Base-by-base conservation (phyloP, 1,140 invertebrate species). In the Adoxophyes honmai region DNA sequence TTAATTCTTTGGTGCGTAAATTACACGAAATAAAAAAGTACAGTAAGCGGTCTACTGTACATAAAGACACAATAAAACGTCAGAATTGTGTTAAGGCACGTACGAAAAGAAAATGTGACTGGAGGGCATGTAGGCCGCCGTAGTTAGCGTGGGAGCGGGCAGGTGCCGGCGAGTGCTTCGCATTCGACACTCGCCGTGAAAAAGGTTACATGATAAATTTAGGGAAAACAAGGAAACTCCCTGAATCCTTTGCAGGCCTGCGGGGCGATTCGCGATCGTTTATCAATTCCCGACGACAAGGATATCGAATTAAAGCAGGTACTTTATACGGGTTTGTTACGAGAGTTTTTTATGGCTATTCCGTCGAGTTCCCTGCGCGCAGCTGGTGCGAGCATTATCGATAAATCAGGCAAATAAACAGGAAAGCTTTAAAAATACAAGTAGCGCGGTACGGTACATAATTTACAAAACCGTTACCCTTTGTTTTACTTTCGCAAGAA, bases 51-150 rank as follows among this genome's bases (percentile, higher is more conserved):
- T 18, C 51, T 60, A 42, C 48, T 59, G 54, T 59, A 56, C 56
- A 65, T 63, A 65, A 65, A 62, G 55, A 59, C 48, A 62, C 60
- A 70, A 61, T 59, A 64, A 62, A 64, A 64, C 57, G 65, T 55
- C 54, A 55, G 21, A 42, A 42, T 16, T 37, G 55, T 57, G 60
- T 65, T 55, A 56, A 55, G 59, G 52, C 38, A 55, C 52, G 59
- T 60, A 48, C 58, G 61, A 69, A 64, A 66, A 62, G 68, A 64
- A 69, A 73, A 64, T 69, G 65, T 70, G 66, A 71, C 68, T 69
- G 63, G 62, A 69, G 62, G 73, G 62, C 64, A 74, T 67, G 66
- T 69, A 68, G 39, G 65, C 38, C 58, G 61, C 54, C 61, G 7
- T 58, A 66, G 62, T 66, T 65, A 64, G 51, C 63, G 71, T 67